Evolutionary conservation across 2,888 invertebrate species (phyloP).

Genomic region (Beris morrisii): DNA sequence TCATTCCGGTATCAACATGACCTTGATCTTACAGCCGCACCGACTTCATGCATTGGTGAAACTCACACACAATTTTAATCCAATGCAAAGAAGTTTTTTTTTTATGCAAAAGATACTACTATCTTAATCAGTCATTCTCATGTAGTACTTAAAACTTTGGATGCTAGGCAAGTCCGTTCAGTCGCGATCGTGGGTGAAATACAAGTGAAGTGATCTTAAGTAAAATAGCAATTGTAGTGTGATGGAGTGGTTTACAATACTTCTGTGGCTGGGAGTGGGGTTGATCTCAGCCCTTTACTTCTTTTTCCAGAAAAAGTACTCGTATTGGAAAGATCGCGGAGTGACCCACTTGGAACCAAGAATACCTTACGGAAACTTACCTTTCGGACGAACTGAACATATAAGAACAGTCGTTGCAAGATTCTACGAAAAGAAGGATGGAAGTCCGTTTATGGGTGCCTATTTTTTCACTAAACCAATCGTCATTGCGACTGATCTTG

Average conservation of each 20-base stretch:
- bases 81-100: too few species aligned
- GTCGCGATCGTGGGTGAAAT: too few species aligned
- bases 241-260: background rate
- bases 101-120: slow-evolving; percentile 40
- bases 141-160: too few species aligned
- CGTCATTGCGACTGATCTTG: slow-evolving; percentile 39
- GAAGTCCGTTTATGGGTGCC: slow-evolving; percentile 34
- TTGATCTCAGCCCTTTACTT: background rate
- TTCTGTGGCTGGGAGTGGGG: background rate
- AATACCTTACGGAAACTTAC: slow-evolving; percentile 45
- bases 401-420: slow-evolving; percentile 12
- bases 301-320: background rate
- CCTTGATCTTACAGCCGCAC: too few species aligned
- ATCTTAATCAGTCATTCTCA: too few species aligned
- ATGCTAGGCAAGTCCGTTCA: too few species aligned
- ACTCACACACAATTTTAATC: too few species aligned
- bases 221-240: too few species aligned
- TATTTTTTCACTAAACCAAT: slow-evolving; percentile 38
- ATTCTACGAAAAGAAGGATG: slow-evolving; percentile 32
- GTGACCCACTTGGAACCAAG: slow-evolving; percentile 39
- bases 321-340: slow-evolving; percentile 44
- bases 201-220: too few species aligned
- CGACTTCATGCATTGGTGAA: too few species aligned
- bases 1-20: too few species aligned
- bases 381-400: slow-evolving; percentile 25